Evolutionary conservation across 2,888 invertebrate genomes (phyloP).

Genomic region (Esperia sulphurella): DNA sequence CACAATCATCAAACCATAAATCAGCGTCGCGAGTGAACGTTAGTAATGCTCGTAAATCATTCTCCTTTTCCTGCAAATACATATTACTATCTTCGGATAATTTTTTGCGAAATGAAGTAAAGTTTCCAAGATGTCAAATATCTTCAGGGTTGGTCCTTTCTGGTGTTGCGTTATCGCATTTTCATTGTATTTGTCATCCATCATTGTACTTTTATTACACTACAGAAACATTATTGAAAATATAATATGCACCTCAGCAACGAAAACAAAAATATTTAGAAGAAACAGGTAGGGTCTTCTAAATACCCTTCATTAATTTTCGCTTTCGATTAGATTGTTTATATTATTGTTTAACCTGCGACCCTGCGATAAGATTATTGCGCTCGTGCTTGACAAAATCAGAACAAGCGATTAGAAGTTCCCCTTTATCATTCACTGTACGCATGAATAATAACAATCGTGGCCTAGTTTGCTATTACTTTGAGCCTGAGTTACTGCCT

Average conservation of each 20-base stretch:
- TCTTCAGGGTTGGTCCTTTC: too few relatives aligned
- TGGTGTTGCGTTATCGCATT: too few relatives aligned
- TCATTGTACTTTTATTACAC: too few relatives aligned
- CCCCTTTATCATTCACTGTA: conserved; percentile 6
- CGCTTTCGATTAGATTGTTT: background rate
- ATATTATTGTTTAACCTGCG: background rate
- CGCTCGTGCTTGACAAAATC: background rate
- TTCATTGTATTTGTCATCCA: too few relatives aligned
- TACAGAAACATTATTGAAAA: too few relatives aligned
- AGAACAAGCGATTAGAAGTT: background rate
- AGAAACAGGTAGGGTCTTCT: too few relatives aligned
- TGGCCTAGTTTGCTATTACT: conserved; percentile 13
- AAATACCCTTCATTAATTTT: too few relatives aligned
- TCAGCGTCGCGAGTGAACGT: conserved; percentile 21
- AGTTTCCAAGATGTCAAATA: too few relatives aligned
- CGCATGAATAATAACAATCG: conserved; percentile 11
- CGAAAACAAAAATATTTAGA: too few relatives aligned
- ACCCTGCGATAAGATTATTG: background rate
- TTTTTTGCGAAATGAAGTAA: too few relatives aligned
- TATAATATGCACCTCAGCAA: too few relatives aligned
- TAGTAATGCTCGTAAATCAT: conserved; percentile 24
- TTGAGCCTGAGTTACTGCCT: conserved; percentile 2
- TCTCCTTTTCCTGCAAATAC: conserved; percentile 22
- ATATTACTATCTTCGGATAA: background rate
- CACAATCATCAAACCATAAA: conserved; percentile 18